phyloP scores from a whole-genome alignment of 1,140 invertebrate species.

The Andrena cerasifolii region DNA sequence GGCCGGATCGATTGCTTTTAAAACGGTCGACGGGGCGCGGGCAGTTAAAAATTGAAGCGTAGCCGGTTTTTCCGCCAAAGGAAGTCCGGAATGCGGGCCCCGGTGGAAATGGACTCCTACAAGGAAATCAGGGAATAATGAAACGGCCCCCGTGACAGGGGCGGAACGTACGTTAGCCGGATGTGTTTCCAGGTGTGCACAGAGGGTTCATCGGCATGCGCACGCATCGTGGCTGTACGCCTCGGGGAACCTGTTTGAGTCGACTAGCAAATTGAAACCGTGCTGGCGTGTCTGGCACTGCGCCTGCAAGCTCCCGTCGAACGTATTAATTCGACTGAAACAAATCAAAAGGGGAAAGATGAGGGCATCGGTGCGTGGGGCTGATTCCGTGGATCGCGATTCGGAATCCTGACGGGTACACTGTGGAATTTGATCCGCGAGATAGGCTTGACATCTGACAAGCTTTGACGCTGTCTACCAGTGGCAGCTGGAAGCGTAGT shows the following conservation, averaged over 20 bases:
- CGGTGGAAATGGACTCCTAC: conserved; percentile 2
- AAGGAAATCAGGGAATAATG: conserved; percentile 41
- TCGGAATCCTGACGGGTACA: neutral
- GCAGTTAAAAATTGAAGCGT: conserved; percentile 4
- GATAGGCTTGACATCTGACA: no score
- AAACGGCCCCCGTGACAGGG: conserved; percentile 21
- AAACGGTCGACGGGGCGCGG: neutral
- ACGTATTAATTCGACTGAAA: conserved; percentile 68
- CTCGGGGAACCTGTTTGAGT: conserved; percentile 71
- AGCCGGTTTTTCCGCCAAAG: neutral
- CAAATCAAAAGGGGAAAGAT: conserved; percentile 53
- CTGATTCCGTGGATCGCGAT: neutral
- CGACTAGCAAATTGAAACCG: conserved; percentile 73
- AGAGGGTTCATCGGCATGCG: conserved; percentile 34
- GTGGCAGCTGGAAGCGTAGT: no score
- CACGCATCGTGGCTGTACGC: conserved; percentile 41
- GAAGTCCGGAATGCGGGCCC: neutral
- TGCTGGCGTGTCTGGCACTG: conserved; percentile 45
- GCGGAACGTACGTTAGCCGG: neutral
- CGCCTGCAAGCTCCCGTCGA: conserved; percentile 66
- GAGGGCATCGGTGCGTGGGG: conserved; percentile 28
- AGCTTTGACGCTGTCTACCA: no score
- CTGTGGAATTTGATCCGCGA: no score
- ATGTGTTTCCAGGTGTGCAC: conserved; percentile 41
- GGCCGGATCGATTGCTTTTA: neutral